These are phyloP conservation scores for Boleophthalmus pectinirostris DNA, from an alignment of 2,113 vertebrate species.

Conservation along the genomic window DNA sequence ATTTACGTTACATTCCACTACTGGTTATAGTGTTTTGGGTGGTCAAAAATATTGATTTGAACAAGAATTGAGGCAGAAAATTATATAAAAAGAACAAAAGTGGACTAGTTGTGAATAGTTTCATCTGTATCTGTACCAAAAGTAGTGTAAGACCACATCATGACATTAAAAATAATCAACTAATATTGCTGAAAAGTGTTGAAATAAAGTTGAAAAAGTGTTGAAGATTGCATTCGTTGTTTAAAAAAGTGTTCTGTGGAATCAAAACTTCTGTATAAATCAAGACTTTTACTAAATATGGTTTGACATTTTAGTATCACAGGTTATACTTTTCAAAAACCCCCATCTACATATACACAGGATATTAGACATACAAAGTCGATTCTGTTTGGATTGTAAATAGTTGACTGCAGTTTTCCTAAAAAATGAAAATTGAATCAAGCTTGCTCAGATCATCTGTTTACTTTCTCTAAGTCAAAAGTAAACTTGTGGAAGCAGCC, in stretches of 20 bases:
- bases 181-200: too few species aligned
- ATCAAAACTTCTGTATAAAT: too few species aligned
- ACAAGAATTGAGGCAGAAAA: not conserved
- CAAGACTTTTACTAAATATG: too few species aligned
- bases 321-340: not conserved
- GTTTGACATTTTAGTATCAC: not conserved
- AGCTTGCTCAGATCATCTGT: slow-evolving; percentile 2
- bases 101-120: not conserved
- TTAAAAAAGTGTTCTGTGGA: too few species aligned
- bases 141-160: not conserved
- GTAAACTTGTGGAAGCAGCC: slow-evolving; percentile 9
- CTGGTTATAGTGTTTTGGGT: too few species aligned
- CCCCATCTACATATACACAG: not conserved
- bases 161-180: too few species aligned
- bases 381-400: not conserved
- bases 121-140: too few species aligned
- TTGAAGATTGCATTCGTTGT: too few species aligned
- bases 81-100: too few species aligned
- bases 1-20: too few species aligned
- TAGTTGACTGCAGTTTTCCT: not conserved
- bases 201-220: too few species aligned
- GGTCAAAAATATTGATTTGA: not conserved
- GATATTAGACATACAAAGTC: not conserved
- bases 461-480: slow-evolving; percentile 10
- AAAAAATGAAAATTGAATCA: slow-evolving; percentile 2